phyloP scores from a whole-genome alignment of 92 coral and sea anemone genomes.

The Epizoanthus scotinus region DNA sequence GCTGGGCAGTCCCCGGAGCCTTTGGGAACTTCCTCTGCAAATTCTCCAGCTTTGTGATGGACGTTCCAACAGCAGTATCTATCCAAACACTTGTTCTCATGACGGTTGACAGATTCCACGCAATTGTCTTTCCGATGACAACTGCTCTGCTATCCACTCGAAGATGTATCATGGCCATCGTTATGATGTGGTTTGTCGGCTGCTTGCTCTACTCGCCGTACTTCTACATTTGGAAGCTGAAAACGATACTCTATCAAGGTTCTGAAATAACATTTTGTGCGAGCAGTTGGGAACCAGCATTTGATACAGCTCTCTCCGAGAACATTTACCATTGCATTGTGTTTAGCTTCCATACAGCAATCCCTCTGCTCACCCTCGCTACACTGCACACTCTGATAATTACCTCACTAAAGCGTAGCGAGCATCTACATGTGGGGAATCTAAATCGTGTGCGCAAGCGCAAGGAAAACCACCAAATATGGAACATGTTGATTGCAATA shows the following conservation, averaged over 20 bases:
- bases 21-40: slow-evolving; percentile 30
- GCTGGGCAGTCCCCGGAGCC: slow-evolving; percentile 22
- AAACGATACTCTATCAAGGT: no score
- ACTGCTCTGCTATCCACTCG: not conserved
- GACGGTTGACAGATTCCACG: slow-evolving; percentile 23
- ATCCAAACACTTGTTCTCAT: slow-evolving; percentile 21
- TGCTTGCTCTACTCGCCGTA: slow-evolving; percentile 4
- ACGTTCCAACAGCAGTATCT: not conserved
- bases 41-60: slow-evolving; percentile 13
- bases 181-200: not conserved
- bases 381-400: not conserved
- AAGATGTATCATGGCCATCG: slow-evolving; percentile 1
- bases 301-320: not conserved
- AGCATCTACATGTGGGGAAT: slow-evolving; percentile 3
- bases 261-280: not conserved
- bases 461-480: slow-evolving; percentile 22
- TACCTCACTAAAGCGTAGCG: not conserved
- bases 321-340: not conserved
- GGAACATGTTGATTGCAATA: slow-evolving; percentile 31
- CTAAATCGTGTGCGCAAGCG: not conserved
- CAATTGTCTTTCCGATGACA: slow-evolving; percentile 24
- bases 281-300: not conserved
- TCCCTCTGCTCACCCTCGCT: not conserved
- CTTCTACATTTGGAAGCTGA: not conserved
- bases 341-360: not conserved